A percentile compares a stretch with the other conserved stretches of the same genome.
Evolutionary conservation across 2,113 vertebrate species (phyloP).

Genomic region (Phrynosoma blainvillii): DNA sequence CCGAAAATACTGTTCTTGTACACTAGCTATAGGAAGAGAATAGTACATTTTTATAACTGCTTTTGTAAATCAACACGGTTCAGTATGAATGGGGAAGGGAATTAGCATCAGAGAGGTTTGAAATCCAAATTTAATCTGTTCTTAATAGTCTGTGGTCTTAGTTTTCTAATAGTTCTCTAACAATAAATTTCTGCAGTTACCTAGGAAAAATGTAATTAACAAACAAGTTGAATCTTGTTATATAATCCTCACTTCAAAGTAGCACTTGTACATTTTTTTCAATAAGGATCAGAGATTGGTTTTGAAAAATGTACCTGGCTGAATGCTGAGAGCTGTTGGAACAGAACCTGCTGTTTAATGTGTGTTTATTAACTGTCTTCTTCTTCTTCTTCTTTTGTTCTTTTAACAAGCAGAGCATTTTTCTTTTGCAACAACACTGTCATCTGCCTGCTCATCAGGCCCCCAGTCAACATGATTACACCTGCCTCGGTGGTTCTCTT

Average conservation of each 20-base stretch:
- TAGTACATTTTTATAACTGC: conserved; percentile 43
- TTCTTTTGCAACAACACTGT: conserved; percentile 37
- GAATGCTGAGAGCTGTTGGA: conserved; percentile 53
- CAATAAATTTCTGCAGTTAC: conserved; percentile 54
- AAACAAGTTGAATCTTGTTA: conserved; percentile 65
- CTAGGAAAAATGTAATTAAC: conserved; percentile 62
- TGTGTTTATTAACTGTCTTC: conserved; percentile 45
- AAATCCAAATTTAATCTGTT: conserved; percentile 67
- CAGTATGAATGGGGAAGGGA: conserved; percentile 43
- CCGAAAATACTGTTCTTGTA: conserved; percentile 35
- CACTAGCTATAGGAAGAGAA: conserved; percentile 39
- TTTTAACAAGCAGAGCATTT: rapidly evolving
- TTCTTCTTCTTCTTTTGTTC: background rate
- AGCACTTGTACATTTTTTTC: conserved; percentile 58
- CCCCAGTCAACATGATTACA: background rate
- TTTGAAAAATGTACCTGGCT: conserved; percentile 55
- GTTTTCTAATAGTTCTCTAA: conserved; percentile 50
- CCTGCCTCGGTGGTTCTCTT: background rate
- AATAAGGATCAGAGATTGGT: conserved; percentile 59
- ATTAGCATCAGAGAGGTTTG: conserved; percentile 51
- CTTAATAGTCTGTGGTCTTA: conserved; percentile 39
- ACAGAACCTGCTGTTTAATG: conserved; percentile 55
- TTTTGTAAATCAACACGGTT: conserved; percentile 41
- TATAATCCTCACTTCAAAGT: conserved; percentile 66
- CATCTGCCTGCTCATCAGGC: background rate